Base-by-base conservation (phyloP, 2,888 invertebrate genomes). In the Ormia ochracea region DNA sequence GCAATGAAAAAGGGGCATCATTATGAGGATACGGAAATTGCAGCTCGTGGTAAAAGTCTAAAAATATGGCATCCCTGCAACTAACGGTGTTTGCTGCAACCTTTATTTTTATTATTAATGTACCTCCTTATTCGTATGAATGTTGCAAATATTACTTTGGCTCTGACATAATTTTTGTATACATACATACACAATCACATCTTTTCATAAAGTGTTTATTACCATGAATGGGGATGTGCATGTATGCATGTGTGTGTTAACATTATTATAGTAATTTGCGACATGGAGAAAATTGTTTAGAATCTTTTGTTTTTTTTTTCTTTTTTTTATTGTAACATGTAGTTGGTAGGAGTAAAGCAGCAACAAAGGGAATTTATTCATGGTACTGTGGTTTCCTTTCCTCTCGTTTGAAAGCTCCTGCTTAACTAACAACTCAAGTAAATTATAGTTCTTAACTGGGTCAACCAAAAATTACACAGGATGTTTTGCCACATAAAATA, bases 201-300 rank as follows among this genome's bases (percentile, higher is more conserved):
- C 1, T 26, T 56, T 5, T 50, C n/a, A 4, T n/a, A n/a, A 6
- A 17, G 10, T 19, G n/a, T 36, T 17, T 17, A 14, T 38, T 58
- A 1, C 12, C 19, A 68, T 50, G 50, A n/a, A n/a, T n/a, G n/a
- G n/a, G n/a, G n/a, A n/a, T n/a, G n/a, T n/a, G n/a, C 50, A 61
- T 23, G 61, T 48, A 14, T 50, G 70, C 58, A 43, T 77, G 48
- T 48, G 7, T 50, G 12, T 33, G 54, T 56, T 33, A 36, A 63
- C 68, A 68, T 78, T 61, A 73, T 78, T 73, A 73, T 31, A 73
- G 66, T 45, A 73, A 68, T 78, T 73, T 72, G 21, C 52, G 17
- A 38, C 59, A 66, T 50, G 2, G 26, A 36, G 65, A 72, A 56
- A 36, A 31, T 33, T 17, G 33, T 54, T 73, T 63, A 54, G 54